Evolutionary conservation across 2,888 invertebrate genomes (phyloP).

Genomic region (Mechanitis messenoides): DNA sequence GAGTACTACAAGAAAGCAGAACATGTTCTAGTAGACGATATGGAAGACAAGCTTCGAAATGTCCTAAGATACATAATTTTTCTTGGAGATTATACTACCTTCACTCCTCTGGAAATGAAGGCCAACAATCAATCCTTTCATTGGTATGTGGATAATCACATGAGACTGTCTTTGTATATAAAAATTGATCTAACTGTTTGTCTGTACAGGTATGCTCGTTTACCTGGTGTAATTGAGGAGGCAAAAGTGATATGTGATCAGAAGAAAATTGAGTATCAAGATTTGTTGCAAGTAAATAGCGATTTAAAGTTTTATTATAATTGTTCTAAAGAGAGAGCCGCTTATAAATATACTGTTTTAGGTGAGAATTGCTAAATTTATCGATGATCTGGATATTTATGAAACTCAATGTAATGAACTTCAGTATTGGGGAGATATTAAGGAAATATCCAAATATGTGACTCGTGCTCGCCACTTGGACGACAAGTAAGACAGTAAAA

Average conservation of each 20-base stretch:
- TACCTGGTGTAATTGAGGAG: conserved; percentile 89
- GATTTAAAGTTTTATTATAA: background rate
- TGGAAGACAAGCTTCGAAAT: conserved; percentile 85
- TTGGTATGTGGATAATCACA: conserved; percentile 73
- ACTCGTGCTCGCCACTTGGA: conserved; percentile 88
- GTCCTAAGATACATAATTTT: conserved; percentile 86
- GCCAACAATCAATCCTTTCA: conserved; percentile 91
- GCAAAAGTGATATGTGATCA: conserved; percentile 86
- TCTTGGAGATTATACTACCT: conserved; percentile 87
- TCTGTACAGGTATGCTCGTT: conserved; percentile 80
- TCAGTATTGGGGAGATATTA: conserved; percentile 90
- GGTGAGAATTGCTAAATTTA: conserved; percentile 86
- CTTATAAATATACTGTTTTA: conserved; percentile 26
- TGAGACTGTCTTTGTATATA: background rate
- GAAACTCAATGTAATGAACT: conserved; percentile 89
- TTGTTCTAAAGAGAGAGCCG: conserved; percentile 1
- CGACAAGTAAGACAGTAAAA: conserved; percentile 63
- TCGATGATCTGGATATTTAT: conserved; percentile 87
- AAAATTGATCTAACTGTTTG: background rate
- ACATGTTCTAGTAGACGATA: conserved; percentile 79
- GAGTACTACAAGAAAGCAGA: conserved; percentile 86
- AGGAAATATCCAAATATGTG: conserved; percentile 88
- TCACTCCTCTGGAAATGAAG: conserved; percentile 90
- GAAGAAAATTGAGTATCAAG: conserved; percentile 92
- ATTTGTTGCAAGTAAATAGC: conserved; percentile 77